These are phyloP conservation scores for Sigmodon hispidus DNA, from an alignment of 2,113 vertebrate genomes.

Conservation along the genomic window DNA sequence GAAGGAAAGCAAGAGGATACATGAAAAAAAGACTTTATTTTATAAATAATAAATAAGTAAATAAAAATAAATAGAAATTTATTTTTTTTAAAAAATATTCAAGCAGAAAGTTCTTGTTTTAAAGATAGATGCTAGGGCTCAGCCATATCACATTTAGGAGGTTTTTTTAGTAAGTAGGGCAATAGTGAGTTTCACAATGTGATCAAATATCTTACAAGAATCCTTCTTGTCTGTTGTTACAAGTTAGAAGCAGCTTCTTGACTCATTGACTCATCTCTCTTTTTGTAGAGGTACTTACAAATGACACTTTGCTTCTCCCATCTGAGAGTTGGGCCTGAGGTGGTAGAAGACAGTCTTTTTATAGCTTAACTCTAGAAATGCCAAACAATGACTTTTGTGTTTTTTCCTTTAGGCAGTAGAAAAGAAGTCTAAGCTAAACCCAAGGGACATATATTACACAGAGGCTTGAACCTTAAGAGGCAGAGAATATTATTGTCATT, in stretches of 20 bases:
- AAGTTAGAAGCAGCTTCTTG: not conserved
- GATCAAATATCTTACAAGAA: too few species aligned
- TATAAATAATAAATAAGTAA: too few species aligned
- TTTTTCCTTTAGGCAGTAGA: not conserved
- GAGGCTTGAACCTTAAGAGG: not conserved
- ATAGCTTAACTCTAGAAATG: not conserved
- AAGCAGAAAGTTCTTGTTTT: too few species aligned
- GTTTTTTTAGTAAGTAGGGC: too few species aligned
- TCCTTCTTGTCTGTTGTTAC: not conserved
- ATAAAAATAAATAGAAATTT: too few species aligned
- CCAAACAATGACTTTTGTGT: not conserved
- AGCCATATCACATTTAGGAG: too few species aligned
- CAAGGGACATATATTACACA: not conserved
- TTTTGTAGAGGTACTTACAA: not conserved
- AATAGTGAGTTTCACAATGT: too few species aligned
- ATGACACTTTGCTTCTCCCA: not conserved
- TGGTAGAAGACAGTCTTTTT: not conserved
- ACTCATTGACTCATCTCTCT: not conserved
- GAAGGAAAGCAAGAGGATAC: too few species aligned
- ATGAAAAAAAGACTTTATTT: too few species aligned
- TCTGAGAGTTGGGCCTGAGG: not conserved
- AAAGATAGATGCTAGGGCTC: too few species aligned
- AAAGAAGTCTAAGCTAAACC: not conserved
- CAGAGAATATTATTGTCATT: not conserved
- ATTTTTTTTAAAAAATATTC: too few species aligned